These are phyloP conservation scores for Ectemnius cavifrons DNA, from an alignment of 2,888 invertebrate genomes.

Conservation along the genomic window DNA sequence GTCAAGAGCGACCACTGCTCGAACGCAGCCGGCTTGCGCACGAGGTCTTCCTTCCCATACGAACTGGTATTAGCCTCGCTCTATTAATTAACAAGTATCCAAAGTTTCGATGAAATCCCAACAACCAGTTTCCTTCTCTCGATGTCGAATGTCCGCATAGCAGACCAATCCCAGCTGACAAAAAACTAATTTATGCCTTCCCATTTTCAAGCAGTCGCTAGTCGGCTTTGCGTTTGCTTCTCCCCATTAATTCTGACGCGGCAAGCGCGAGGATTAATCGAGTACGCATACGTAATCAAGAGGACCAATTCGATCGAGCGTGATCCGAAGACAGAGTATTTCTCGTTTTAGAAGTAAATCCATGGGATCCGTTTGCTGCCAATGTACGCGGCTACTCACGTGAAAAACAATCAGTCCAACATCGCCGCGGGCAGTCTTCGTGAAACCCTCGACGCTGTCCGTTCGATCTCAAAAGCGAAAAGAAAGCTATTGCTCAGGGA, in stretches of 20 bases:
- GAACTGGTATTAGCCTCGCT: conserved; percentile 30
- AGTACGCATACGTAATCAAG: conserved; percentile 4
- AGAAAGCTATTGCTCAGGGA: conserved; percentile 29
- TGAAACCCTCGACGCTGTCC: not conserved
- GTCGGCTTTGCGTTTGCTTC: not conserved
- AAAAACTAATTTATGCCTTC: conserved; percentile 29
- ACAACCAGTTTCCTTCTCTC: conserved; percentile 14
- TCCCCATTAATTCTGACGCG: not conserved
- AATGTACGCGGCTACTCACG: conserved; percentile 9
- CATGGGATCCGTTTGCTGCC: not conserved
- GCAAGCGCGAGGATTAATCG: conserved; percentile 27
- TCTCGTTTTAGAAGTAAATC: conserved; percentile 30
- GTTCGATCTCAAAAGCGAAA: conserved; percentile 17
- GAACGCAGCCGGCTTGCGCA: conserved; percentile 15
- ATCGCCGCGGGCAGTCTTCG: conserved; percentile 7
- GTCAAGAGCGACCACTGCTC: conserved; percentile 39
- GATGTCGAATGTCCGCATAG: not conserved
- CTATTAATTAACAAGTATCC: conserved; percentile 52
- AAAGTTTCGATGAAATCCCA: conserved; percentile 35
- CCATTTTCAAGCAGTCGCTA: not conserved
- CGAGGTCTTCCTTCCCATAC: conserved; percentile 16
- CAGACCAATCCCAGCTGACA: not conserved
- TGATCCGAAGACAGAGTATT: conserved; percentile 27
- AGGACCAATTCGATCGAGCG: conserved; percentile 8
- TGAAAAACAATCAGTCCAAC: conserved; percentile 49